Evolutionary conservation across 2,888 invertebrate species (phyloP).

Genomic region (Mythimna impura): DNA sequence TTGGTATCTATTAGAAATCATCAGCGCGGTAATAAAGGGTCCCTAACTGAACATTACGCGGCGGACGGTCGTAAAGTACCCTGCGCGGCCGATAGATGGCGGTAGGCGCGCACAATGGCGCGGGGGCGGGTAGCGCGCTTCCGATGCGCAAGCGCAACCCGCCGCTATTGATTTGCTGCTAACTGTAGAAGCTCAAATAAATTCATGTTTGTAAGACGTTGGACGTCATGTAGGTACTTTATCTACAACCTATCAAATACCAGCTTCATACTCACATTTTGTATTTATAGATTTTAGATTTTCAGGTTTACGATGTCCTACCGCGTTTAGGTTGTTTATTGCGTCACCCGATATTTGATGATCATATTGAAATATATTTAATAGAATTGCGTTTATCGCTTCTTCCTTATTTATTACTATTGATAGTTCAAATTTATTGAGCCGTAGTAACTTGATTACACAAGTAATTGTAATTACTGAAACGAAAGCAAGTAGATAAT

Average conservation of each 20-base stretch:
- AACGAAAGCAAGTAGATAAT: conserved; percentile 18
- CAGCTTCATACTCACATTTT: conserved; percentile 34
- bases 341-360: conserved; percentile 23
- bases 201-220: conserved; percentile 70
- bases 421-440: conserved; percentile 10
- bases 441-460: conserved; percentile 14
- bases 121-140: conserved; percentile 76
- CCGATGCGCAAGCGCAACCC: conserved; percentile 60
- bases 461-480: conserved; percentile 12
- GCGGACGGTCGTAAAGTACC: conserved; percentile 72
- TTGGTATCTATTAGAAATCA: conserved; percentile 78
- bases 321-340: conserved; percentile 24
- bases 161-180: conserved; percentile 72
- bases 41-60: conserved; percentile 72
- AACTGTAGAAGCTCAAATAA: conserved; percentile 74
- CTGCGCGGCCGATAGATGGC: conserved; percentile 73
- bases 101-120: conserved; percentile 76
- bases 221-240: conserved; percentile 65
- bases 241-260: conserved; percentile 34
- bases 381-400: conserved; percentile 28
- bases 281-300: conserved; percentile 36
- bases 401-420: conserved; percentile 27
- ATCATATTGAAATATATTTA: conserved; percentile 28
- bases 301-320: conserved; percentile 38
- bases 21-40: conserved; percentile 74